These are phyloP conservation scores for Dascillus cervinus DNA, from an alignment of 2,888 invertebrate genomes.

Conservation along the genomic window DNA sequence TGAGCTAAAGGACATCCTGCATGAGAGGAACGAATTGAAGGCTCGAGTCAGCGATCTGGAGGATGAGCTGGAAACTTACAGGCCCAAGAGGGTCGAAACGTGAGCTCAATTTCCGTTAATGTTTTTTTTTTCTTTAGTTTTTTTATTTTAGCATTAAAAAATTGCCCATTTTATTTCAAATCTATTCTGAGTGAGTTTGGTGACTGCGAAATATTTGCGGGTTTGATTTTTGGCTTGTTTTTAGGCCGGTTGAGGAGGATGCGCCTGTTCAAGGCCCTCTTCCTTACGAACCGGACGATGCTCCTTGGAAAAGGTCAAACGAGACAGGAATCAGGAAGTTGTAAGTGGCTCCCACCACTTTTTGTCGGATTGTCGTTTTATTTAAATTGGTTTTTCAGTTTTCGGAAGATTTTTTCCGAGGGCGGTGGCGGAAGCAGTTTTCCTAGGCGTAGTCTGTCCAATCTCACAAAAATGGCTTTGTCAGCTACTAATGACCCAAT, in stretches of 20 bases:
- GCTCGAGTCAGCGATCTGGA: constrained; percentile 89
- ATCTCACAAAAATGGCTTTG: constrained; percentile 68
- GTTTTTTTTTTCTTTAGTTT: constrained; percentile 18
- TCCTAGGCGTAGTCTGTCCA: constrained; percentile 73
- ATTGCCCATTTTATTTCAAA: too few relatives aligned
- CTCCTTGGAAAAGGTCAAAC: constrained; percentile 80
- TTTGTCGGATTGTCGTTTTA: constrained; percentile 10
- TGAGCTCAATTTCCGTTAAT: constrained; percentile 28
- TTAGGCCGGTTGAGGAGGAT: constrained; percentile 59
- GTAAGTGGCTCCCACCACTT: constrained; percentile 47
- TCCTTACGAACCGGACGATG: constrained; percentile 94
- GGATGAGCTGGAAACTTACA: constrained; percentile 75
- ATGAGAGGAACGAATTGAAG: constrained; percentile 90
- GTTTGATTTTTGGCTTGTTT: constrained; percentile 18
- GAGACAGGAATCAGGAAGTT: constrained; percentile 87
- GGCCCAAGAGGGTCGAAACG: constrained; percentile 51
- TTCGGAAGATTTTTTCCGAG: constrained; percentile 85
- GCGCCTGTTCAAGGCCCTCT: constrained; percentile 94
- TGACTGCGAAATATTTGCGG: too few relatives aligned
- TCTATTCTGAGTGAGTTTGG: constrained; percentile 26
- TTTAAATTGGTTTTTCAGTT: constrained; percentile 65
- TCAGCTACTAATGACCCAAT: constrained; percentile 39
- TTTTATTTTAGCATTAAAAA: too few relatives aligned
- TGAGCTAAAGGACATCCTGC: constrained; percentile 77
- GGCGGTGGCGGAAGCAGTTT: constrained; percentile 63